Evolutionary conservation across 2,888 invertebrate species (phyloP), one percentile per base, ranked within the genome.

Genomic region (Drosophila mettleri): DNA sequence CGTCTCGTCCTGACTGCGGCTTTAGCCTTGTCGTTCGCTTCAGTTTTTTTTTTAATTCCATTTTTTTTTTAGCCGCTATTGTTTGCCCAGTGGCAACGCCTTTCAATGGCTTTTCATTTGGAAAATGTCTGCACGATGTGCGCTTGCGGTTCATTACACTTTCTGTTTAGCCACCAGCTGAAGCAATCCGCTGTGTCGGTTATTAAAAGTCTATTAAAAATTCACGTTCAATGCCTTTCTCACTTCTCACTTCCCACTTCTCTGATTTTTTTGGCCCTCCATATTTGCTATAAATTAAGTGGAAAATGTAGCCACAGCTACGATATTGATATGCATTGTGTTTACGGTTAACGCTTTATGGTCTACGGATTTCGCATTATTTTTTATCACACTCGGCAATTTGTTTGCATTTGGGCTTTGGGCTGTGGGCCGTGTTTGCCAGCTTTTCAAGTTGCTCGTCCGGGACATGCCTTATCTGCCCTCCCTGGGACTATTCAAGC

Each of bases 161-260:
- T 85, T 82, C 82, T 87, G 86, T 87, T 82, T 81, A 81, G 86
- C 78, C 67, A 67, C 46, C 61, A 31, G 49, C n/a, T 34, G 34
- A 46, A 29, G 14, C 31, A 20, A 18, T 27, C 14, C 53, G 27
- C 59, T 61, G 53, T 78, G 46, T 66, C 69, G 78, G 54, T 83
- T 83, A 87, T 83, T 83, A 85, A 83, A 85, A 87, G 88, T 87
- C 86, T 86, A 83, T 83, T 83, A 87, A 76, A 81, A 87, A 79
- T 86, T 76, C 81, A 77, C 84, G 63, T 81, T 72, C 71, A 86
- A 73, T 63, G 63, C 55, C 43, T 60, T 63, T 27, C 27, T n/a
- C 16, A 27, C 9, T 16, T 27, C 45, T 6, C 31, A 12, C n/a
- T 48, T 51, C n/a, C n/a, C n/a, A n/a, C n/a, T 52, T 49, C 36